These are phyloP conservation scores for Coronaproctus castanopsis DNA, from an alignment of 2,888 invertebrate species.

Conservation along the genomic window DNA sequence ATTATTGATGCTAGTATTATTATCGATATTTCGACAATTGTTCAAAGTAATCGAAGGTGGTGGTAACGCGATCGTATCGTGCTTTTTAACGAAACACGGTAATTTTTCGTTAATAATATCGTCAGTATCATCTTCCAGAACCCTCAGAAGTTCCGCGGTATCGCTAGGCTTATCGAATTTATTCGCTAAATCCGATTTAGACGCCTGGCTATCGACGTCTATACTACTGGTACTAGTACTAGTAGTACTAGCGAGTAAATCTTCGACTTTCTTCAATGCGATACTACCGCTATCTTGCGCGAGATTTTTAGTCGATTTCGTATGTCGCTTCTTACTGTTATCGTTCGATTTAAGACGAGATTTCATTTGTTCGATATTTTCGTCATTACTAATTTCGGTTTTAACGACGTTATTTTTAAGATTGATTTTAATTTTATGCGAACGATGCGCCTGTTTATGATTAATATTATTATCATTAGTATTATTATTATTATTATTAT, in stretches of 20 bases:
- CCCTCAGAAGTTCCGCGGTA: constrained; percentile 12
- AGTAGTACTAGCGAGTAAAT: not conserved
- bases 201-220: not conserved
- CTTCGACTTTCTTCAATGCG: not conserved
- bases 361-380: constrained; percentile 7
- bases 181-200: not conserved
- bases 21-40: too few species aligned
- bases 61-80: not conserved
- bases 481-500: not conserved
- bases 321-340: not conserved
- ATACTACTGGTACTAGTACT: not conserved
- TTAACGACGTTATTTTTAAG: not conserved
- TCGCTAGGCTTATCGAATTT: not conserved
- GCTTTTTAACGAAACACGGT: not conserved
- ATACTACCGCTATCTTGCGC: not conserved
- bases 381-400: not conserved
- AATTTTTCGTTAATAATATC: too few species aligned
- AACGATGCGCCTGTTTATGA: not conserved
- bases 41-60: not conserved
- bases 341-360: too few species aligned
- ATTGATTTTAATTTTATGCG: not conserved
- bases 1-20: not conserved
- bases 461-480: not conserved
- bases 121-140: constrained; percentile 14
- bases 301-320: not conserved